phyloP scores from a whole-genome alignment of 2,888 invertebrate species.

The Eumerus sabulonum region DNA sequence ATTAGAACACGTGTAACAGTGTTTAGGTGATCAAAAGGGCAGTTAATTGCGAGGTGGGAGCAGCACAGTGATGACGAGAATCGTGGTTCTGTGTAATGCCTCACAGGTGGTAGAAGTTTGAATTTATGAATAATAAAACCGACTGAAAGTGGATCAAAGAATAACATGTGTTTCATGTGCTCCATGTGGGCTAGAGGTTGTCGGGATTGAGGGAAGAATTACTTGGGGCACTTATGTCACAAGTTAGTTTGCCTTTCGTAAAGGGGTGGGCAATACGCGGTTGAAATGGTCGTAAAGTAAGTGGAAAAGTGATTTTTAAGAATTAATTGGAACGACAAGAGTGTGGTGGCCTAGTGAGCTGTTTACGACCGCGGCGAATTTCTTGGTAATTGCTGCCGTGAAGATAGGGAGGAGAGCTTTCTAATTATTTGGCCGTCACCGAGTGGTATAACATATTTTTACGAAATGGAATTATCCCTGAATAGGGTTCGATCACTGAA shows the following conservation, averaged over 20 bases:
- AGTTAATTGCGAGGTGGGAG: slow-evolving; percentile 38
- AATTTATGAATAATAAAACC: slow-evolving; percentile 44
- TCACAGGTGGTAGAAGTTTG: slow-evolving; percentile 29
- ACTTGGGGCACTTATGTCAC: slow-evolving; percentile 26
- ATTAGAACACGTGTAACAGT: slow-evolving; percentile 61
- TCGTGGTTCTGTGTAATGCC: slow-evolving; percentile 27
- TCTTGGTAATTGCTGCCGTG: too few relatives aligned
- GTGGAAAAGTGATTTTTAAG: background rate
- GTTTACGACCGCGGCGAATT: too few relatives aligned
- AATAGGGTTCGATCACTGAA: too few relatives aligned
- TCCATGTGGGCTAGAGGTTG: too few relatives aligned
- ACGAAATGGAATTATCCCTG: too few relatives aligned
- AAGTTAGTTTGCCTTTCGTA: slow-evolving; percentile 31
- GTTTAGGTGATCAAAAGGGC: slow-evolving; percentile 64
- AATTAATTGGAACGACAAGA: too few relatives aligned
- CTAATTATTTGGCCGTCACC: too few relatives aligned
- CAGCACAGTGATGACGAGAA: background rate
- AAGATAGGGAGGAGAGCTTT: too few relatives aligned
- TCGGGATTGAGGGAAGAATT: slow-evolving; percentile 27
- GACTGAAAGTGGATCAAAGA: slow-evolving; percentile 10
- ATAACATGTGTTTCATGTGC: too few relatives aligned
- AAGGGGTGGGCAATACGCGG: background rate
- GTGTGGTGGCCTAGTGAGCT: too few relatives aligned
- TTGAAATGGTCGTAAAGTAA: too few relatives aligned
- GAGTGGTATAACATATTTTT: too few relatives aligned